Evolutionary conservation across 1,140 invertebrate species (phyloP).

Genomic region (Drosophila tsacasi): DNA sequence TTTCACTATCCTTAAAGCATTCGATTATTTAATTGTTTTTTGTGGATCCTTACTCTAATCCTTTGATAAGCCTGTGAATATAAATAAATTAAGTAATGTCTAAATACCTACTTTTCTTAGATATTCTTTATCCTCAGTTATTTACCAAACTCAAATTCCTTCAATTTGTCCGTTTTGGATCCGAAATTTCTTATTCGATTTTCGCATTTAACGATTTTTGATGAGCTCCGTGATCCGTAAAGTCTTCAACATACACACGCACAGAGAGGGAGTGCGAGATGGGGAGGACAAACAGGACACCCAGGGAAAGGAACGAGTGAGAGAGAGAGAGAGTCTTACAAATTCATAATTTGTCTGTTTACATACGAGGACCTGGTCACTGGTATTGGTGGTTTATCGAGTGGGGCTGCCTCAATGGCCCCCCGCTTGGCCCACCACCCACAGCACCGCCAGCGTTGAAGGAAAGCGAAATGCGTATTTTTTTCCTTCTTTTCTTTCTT

Average conservation of each 20-base stretch:
- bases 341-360: conserved; percentile 80
- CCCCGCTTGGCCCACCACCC: conserved; percentile 54
- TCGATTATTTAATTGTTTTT: too few species aligned
- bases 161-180: conserved; percentile 29
- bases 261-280: conserved; percentile 2
- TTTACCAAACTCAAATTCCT: neutral
- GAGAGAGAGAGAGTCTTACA: conserved; percentile 62
- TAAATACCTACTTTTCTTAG: too few species aligned
- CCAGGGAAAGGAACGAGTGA: conserved; percentile 2
- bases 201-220: conserved; percentile 82
- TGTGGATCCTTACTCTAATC: neutral
- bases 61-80: neutral
- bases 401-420: conserved; percentile 70
- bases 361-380: conserved; percentile 55
- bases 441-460: conserved; percentile 24
- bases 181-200: conserved; percentile 43
- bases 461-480: conserved; percentile 63
- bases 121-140: neutral
- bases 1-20: neutral
- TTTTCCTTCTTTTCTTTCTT: conserved; percentile 3
- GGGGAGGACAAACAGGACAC: conserved; percentile 20
- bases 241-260: conserved; percentile 60
- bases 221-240: conserved; percentile 80
- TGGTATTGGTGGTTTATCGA: conserved; percentile 74
- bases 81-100: too few species aligned